Conservation (phyloP, 2,113 vertebrate genomes). For the Bubo scandiacus region DNA sequence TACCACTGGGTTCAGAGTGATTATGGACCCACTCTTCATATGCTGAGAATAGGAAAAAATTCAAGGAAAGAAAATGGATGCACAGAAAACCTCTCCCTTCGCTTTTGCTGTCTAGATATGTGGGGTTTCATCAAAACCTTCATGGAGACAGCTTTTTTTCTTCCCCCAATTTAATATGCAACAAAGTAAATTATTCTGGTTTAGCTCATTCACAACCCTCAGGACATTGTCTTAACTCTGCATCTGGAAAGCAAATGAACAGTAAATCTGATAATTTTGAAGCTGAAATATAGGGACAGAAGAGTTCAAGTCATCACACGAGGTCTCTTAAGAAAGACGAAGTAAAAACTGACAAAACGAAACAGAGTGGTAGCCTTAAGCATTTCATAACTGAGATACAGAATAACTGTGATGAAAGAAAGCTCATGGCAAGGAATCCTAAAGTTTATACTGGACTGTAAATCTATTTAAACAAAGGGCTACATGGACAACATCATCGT, state of each 20-base stretch:
- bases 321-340: neutral
- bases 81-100: neutral
- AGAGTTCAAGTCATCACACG: neutral
- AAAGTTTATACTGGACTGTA: neutral
- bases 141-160: neutral
- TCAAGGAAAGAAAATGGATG: neutral
- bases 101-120: neutral
- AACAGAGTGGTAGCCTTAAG: neutral
- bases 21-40: neutral
- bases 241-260: constrained; percentile 29
- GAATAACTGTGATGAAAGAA: neutral
- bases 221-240: constrained; percentile 15
- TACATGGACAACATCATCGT: neutral
- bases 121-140: neutral
- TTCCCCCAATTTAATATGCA: neutral
- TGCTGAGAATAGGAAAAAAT: neutral
- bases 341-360: constrained; percentile 12
- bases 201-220: constrained; percentile 1
- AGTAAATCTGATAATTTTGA: constrained; percentile 5
- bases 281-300: neutral
- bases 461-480: neutral
- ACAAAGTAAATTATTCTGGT: neutral
- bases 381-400: neutral
- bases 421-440: neutral
- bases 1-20: neutral